Conservation (phyloP, 2,113 vertebrate species). For the Hydrolagus affinis region DNA sequence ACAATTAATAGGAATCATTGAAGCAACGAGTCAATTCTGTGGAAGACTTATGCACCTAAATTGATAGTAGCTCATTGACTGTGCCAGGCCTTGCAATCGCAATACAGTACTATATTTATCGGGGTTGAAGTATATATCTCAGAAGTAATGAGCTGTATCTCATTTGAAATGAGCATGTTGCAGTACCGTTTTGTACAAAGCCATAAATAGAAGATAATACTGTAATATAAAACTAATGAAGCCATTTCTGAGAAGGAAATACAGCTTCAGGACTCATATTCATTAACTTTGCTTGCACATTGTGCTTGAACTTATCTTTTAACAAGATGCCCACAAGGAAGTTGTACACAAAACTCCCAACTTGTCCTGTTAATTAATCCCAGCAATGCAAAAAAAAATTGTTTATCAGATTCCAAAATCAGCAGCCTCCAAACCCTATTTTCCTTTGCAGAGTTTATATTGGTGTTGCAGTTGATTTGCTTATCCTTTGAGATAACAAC, state of each 20-base stretch:
- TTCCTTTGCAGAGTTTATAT: background rate
- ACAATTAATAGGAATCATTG: background rate
- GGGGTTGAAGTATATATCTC: background rate
- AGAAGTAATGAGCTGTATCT: background rate
- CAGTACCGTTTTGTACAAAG: conserved; percentile 8
- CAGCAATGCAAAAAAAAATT: conserved; percentile 2
- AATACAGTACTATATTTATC: background rate
- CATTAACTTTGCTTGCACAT: conserved; percentile 11
- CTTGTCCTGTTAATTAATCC: conserved; percentile 23
- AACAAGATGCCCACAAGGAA: conserved; percentile 21
- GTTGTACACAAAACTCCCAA: background rate
- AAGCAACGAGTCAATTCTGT: background rate
- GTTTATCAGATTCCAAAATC: no score
- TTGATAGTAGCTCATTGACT: background rate
- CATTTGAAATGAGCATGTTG: background rate
- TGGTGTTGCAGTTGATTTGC: background rate
- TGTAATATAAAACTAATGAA: conserved; percentile 17
- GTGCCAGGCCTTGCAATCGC: background rate
- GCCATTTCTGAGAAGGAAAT: background rate
- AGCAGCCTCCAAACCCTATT: background rate
- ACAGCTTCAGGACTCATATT: conserved; percentile 24
- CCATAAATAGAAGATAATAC: conserved; percentile 22
- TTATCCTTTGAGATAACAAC: background rate
- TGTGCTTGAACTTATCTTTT: conserved; percentile 10
- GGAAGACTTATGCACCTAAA: background rate